phyloP scores from a whole-genome alignment of 1,140 invertebrate species.

The Helicoverpa zea region DNA sequence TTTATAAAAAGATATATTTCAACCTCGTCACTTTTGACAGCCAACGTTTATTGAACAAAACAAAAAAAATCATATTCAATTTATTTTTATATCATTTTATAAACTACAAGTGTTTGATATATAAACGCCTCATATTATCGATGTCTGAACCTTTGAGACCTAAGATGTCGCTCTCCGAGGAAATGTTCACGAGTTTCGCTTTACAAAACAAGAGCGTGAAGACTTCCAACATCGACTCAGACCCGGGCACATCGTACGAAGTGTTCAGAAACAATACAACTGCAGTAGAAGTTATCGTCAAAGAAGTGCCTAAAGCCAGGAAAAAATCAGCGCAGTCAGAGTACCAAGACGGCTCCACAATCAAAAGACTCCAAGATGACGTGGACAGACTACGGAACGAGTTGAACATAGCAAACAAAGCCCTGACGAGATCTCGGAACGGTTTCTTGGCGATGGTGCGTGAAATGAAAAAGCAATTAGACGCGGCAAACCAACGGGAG shows the following conservation, averaged over 20 bases:
- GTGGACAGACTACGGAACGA: slow-evolving; percentile 53
- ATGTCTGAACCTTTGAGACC: slow-evolving; percentile 51
- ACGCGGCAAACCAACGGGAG: slow-evolving; percentile 54
- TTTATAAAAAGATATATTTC: background rate
- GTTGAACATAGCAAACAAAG: slow-evolving; percentile 52
- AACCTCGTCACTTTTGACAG: slow-evolving; percentile 16
- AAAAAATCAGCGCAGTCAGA: slow-evolving; percentile 35
- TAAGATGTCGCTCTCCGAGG: slow-evolving; percentile 53
- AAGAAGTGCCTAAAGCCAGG: slow-evolving; percentile 57
- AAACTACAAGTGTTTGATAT: slow-evolving; percentile 44
- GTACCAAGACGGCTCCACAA: slow-evolving; percentile 36
- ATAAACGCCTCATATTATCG: background rate
- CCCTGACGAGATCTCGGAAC: slow-evolving; percentile 49
- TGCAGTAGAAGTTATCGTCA: slow-evolving; percentile 64
- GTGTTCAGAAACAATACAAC: slow-evolving; percentile 66
- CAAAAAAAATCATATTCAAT: slow-evolving; percentile 13
- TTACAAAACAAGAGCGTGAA: slow-evolving; percentile 29
- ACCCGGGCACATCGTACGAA: slow-evolving; percentile 55
- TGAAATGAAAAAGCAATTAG: slow-evolving; percentile 62
- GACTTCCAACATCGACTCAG: slow-evolving; percentile 22
- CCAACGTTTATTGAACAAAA: slow-evolving; percentile 17
- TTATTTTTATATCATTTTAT: slow-evolving; percentile 16
- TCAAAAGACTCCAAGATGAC: slow-evolving; percentile 45
- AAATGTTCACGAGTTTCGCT: slow-evolving; percentile 39
- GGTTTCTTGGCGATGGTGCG: slow-evolving; percentile 53